These are phyloP conservation scores for Drosophila lini DNA, from an alignment of 1,140 invertebrate species.

Conservation along the genomic window DNA sequence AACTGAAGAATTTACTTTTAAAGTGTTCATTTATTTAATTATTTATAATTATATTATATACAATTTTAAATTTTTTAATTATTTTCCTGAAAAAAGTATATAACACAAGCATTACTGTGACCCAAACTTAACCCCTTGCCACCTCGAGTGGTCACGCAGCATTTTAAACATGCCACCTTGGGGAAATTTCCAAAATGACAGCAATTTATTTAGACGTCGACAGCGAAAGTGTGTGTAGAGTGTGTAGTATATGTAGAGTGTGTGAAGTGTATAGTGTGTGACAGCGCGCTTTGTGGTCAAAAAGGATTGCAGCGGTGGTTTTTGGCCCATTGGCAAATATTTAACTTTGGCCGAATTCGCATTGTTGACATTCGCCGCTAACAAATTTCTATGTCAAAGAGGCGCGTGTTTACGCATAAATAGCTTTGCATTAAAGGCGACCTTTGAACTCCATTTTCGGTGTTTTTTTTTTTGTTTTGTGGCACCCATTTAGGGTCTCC, in stretches of 20 bases:
- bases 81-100: neutral
- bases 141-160: slow-evolving; percentile 18
- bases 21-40: too few relatives aligned
- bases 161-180: slow-evolving; percentile 73
- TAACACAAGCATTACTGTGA: slow-evolving; percentile 12
- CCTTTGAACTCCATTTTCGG: slow-evolving; percentile 58
- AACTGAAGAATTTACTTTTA: too few relatives aligned
- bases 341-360: slow-evolving; percentile 68
- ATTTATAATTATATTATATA: too few relatives aligned
- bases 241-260: neutral
- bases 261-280: slow-evolving; percentile 6
- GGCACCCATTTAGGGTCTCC: slow-evolving; percentile 30
- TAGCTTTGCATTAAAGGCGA: slow-evolving; percentile 45
- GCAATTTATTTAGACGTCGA: slow-evolving; percentile 77
- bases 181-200: slow-evolving; percentile 81
- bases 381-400: slow-evolving; percentile 71
- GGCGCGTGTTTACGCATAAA: slow-evolving; percentile 77
- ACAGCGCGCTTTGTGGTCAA: slow-evolving; percentile 40
- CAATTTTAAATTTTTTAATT: too few relatives aligned
- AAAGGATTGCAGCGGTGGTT: slow-evolving; percentile 54
- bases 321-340: slow-evolving; percentile 61
- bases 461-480: neutral
- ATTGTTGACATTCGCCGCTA: slow-evolving; percentile 72
- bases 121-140: slow-evolving; percentile 22
- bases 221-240: slow-evolving; percentile 1